phyloP scores from a whole-genome alignment of 2,113 vertebrate genomes.

The Hippocampus zosterae region DNA sequence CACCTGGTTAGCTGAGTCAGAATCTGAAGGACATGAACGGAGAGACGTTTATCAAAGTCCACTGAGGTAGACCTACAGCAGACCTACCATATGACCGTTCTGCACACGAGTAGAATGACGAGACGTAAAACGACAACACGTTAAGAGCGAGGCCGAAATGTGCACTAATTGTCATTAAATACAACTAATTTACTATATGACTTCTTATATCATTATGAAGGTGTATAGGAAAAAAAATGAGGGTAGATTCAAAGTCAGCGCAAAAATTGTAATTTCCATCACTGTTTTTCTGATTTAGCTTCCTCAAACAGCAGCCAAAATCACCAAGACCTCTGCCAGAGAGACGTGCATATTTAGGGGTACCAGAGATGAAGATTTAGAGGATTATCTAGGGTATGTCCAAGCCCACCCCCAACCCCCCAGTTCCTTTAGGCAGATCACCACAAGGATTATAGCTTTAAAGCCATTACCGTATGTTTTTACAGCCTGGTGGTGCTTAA shows the following conservation, averaged over 20 bases:
- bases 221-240: no score
- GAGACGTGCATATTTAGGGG: conserved; percentile 12
- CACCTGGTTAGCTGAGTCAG: conserved; percentile 70
- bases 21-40: conserved; percentile 46
- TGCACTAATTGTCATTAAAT: no score
- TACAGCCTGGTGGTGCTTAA: conserved; percentile 7
- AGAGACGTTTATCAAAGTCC: conserved; percentile 20
- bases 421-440: conserved; percentile 16
- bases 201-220: no score
- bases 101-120: no score
- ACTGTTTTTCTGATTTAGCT: conserved; percentile 3
- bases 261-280: no score
- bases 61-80: conserved; percentile 30
- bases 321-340: conserved; percentile 11
- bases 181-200: no score
- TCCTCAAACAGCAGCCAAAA: conserved; percentile 22
- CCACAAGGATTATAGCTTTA: conserved; percentile 48
- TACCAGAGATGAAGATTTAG: conserved; percentile 57
- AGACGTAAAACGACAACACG: no score
- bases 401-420: conserved; percentile 31
- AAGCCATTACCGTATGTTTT: conserved; percentile 28
- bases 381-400: conserved; percentile 62
- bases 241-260: no score
- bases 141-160: no score
- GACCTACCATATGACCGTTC: background rate